A percentile compares a stretch with the other conserved stretches of the same genome.
These are phyloP conservation scores for Temnopleurus reevesii DNA, from an alignment of 53 echinoderm and acorn worm species.

Conservation along the genomic window DNA sequence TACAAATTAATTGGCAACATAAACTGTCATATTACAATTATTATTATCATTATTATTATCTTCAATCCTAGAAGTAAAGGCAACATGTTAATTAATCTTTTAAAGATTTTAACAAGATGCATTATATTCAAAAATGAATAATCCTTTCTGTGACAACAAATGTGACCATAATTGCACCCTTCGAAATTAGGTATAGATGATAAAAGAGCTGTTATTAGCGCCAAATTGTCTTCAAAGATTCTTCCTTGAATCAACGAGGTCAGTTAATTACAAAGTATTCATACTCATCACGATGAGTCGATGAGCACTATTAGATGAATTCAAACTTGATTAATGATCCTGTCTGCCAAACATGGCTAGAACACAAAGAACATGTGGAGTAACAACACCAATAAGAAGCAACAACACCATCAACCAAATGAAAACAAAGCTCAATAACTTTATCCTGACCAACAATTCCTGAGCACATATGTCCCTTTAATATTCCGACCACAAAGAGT, in stretches of 20 bases:
- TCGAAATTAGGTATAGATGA: too few species aligned
- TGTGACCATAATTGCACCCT: too few species aligned
- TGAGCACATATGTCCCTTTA: neutral
- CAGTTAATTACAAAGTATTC: neutral
- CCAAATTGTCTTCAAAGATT: neutral
- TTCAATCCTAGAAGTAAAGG: too few species aligned
- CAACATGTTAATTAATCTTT: too few species aligned
- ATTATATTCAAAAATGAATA: too few species aligned
- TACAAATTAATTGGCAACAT: neutral
- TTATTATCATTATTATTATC: too few species aligned
- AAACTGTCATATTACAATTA: neutral
- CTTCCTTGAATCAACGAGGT: neutral
- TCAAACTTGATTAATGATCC: neutral
- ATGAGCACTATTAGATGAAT: conserved; percentile 1
- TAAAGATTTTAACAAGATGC: too few species aligned
- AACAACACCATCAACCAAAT: neutral
- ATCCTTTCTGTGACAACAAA: too few species aligned
- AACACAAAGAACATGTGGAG: too few species aligned
- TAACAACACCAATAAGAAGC: neutral
- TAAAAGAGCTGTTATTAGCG: too few species aligned
- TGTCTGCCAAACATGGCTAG: neutral
- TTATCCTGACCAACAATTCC: neutral
- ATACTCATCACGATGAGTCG: neutral
- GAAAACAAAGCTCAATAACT: neutral
- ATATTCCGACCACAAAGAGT: neutral